Percentiles rank a stretch among this genome's conserved stretches.
Conservation (phyloP, 2,888 invertebrate species). For the Miltochrista miniata region DNA sequence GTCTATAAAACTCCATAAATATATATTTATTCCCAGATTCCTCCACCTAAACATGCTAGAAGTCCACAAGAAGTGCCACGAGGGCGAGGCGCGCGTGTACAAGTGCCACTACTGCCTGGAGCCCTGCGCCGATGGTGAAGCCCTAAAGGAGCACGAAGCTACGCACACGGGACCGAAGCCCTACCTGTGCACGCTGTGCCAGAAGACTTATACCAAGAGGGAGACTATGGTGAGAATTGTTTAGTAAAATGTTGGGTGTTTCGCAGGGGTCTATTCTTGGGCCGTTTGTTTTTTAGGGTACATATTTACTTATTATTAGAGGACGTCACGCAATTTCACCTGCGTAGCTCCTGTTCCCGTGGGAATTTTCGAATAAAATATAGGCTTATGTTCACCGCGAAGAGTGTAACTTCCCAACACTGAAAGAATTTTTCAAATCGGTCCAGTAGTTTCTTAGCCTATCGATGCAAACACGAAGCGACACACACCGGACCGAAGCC, state of each 20-base stretch:
- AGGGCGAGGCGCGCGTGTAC: conserved; percentile 51
- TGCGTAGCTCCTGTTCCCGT: too few relatives aligned
- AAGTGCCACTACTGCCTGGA: conserved; percentile 63
- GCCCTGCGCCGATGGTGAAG: conserved; percentile 37
- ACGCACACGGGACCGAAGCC: conserved; percentile 61
- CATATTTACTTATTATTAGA: too few relatives aligned
- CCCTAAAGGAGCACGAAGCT: conserved; percentile 50
- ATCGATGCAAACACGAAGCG: conserved; percentile 60
- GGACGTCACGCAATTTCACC: too few relatives aligned
- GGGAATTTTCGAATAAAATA: too few relatives aligned
- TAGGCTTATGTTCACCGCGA: too few relatives aligned
- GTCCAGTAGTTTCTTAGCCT: too few relatives aligned
- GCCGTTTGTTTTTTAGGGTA: too few relatives aligned
- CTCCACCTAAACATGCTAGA: conserved; percentile 65
- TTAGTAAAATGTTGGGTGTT: too few relatives aligned
- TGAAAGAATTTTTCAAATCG: too few relatives aligned
- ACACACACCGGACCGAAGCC: conserved; percentile 61
- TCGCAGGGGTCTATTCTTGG: too few relatives aligned
- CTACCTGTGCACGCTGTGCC: conserved; percentile 65
- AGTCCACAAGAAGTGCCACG: conserved; percentile 63
- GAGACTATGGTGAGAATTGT: conserved; percentile 72
- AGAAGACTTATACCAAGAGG: conserved; percentile 58
- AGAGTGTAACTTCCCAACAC: too few relatives aligned
- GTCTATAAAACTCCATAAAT: too few relatives aligned
- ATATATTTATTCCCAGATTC: conserved; percentile 40